Evolutionary conservation across 2,113 vertebrate species (phyloP).

Genomic region (Plecturocebus donacophilus): DNA sequence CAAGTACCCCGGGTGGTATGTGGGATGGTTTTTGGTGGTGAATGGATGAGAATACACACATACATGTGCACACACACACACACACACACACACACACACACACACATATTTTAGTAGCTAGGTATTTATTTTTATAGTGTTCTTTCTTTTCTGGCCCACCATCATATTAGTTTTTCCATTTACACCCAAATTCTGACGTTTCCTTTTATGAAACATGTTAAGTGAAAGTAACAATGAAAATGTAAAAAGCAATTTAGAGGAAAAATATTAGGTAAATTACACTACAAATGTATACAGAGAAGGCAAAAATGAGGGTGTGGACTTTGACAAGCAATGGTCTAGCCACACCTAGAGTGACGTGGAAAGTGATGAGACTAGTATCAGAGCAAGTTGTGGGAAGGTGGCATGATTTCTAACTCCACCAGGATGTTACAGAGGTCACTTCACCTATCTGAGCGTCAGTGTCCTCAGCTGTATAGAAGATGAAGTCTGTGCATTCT

Average conservation of each 20-base stretch:
- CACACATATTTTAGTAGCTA: not conserved
- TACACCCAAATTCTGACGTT: not conserved
- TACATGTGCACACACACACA: rapidly evolving
- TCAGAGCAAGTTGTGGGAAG: rapidly evolving
- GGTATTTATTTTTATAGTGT: not conserved
- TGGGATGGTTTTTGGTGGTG: not conserved
- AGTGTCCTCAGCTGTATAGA: rapidly evolving
- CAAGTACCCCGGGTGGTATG: not conserved
- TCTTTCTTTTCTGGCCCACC: not conserved
- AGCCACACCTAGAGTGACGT: not conserved
- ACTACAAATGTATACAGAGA: not conserved
- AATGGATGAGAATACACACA: not conserved
- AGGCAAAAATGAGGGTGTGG: not conserved
- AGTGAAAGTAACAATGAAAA: not conserved
- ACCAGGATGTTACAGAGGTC: not conserved
- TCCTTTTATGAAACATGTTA: not conserved
- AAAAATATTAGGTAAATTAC: not conserved
- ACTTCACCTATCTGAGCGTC: not conserved
- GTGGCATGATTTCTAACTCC: not conserved
- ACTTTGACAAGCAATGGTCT: not conserved
- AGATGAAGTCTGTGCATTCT: not conserved
- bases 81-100: rapidly evolving
- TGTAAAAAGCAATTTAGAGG: not conserved
- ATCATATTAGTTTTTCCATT: not conserved
- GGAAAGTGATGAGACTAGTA: not conserved